Percentiles rank a stretch among this genome's conserved stretches.
Conservation (phyloP, 2,888 invertebrate genomes). For the Apeira syringaria region DNA sequence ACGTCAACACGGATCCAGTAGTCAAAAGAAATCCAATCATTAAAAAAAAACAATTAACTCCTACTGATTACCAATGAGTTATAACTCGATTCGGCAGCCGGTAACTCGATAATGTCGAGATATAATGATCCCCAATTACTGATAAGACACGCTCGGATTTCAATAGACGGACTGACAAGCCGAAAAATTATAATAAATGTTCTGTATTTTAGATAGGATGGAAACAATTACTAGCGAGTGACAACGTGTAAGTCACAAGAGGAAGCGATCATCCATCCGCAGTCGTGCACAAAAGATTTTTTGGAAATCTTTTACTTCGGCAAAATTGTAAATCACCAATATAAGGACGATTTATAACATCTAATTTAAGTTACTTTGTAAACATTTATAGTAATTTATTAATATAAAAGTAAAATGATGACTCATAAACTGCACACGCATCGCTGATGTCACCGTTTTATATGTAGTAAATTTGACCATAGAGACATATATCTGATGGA, state of each 20-base stretch:
- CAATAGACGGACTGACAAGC: slow-evolving; percentile 77
- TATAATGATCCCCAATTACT: slow-evolving; percentile 73
- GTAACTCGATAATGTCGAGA: slow-evolving; percentile 40
- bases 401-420: too few species aligned
- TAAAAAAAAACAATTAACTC: slow-evolving; percentile 19
- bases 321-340: too few species aligned
- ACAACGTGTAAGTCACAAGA: slow-evolving; percentile 30
- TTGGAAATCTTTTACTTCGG: too few species aligned
- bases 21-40: slow-evolving; percentile 15
- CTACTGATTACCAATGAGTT: slow-evolving; percentile 2
- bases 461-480: too few species aligned
- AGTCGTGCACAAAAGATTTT: too few species aligned
- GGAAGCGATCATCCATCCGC: slow-evolving; percentile 26
- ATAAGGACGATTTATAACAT: too few species aligned
- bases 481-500: too few species aligned
- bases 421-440: too few species aligned
- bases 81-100: slow-evolving; percentile 41
- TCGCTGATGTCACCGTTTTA: too few species aligned
- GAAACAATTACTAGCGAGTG: slow-evolving; percentile 63
- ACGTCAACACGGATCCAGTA: slow-evolving; percentile 1
- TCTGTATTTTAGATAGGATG: slow-evolving; percentile 63
- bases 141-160: slow-evolving; percentile 79
- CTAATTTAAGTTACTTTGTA: too few species aligned
- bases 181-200: slow-evolving; percentile 78
- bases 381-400: too few species aligned